Evolutionary conservation across 2,797 vertebrate species (phyloP).

Genomic region (Rhodeus uyekii): DNA sequence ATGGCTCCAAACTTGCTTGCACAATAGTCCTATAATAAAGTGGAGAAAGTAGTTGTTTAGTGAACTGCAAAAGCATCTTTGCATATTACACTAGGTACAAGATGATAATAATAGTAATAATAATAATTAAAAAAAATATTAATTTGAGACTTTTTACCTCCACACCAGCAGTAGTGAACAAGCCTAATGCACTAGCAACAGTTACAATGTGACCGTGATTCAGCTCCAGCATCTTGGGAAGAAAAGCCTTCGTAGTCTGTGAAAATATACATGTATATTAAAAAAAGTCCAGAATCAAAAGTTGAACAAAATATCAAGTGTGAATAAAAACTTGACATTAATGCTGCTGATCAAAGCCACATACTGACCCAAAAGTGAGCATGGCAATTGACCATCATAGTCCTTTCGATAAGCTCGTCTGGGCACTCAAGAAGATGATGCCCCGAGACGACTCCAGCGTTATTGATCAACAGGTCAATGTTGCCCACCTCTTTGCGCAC

Average conservation of each 20-base stretch:
- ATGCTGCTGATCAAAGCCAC: not conserved
- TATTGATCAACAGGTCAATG: slow-evolving; percentile 85
- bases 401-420: slow-evolving; percentile 88
- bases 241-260: slow-evolving; percentile 88
- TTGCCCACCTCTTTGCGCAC: slow-evolving; percentile 85
- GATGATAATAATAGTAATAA: no score
- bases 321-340: not conserved
- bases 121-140: no score
- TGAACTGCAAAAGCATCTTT: not conserved
- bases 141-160: slow-evolving; percentile 80
- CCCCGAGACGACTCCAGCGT: slow-evolving; percentile 86
- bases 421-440: slow-evolving; percentile 89
- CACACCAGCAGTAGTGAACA: slow-evolving; percentile 88
- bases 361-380: slow-evolving; percentile 88
- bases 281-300: not conserved
- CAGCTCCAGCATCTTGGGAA: slow-evolving; percentile 88
- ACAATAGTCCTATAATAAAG: slow-evolving; percentile 82
- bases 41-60: slow-evolving; percentile 2
- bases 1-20: slow-evolving; percentile 90
- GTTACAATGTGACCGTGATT: slow-evolving; percentile 89
- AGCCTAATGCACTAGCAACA: slow-evolving; percentile 84
- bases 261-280: not conserved
- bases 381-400: slow-evolving; percentile 92
- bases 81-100: not conserved
- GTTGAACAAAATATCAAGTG: not conserved